Conservation (phyloP, 2,888 invertebrate genomes). For the Yponomeuta malinellus region DNA sequence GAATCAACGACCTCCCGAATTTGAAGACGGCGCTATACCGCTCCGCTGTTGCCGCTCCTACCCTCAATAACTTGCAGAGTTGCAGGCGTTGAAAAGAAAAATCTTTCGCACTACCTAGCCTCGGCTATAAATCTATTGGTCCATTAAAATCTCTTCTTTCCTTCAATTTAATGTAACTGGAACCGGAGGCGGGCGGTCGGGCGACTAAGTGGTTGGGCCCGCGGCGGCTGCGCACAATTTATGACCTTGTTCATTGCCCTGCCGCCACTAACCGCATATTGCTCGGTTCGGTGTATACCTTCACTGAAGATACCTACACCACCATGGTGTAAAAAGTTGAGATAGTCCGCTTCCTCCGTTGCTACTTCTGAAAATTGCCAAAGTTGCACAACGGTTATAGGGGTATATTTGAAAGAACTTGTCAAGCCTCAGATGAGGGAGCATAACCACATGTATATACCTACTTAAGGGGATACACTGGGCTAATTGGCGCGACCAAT, state of each 20-base stretch:
- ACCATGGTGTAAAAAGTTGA: background rate
- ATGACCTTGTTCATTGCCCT: constrained; percentile 1
- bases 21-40: too few relatives aligned
- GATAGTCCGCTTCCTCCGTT: background rate
- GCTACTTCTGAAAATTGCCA: too few relatives aligned
- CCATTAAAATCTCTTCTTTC: constrained; percentile 3
- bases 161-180: background rate
- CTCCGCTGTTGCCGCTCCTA: too few relatives aligned
- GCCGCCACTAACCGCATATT: background rate
- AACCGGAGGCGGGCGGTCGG: background rate
- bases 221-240: background rate
- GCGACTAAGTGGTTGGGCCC: background rate
- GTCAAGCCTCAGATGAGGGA: too few relatives aligned
- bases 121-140: background rate
- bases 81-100: too few relatives aligned
- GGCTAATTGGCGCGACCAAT: too few relatives aligned
- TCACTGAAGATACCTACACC: background rate
- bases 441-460: too few relatives aligned
- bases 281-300: background rate
- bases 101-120: background rate
- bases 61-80: too few relatives aligned
- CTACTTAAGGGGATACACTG: too few relatives aligned
- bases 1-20: too few relatives aligned
- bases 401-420: too few relatives aligned
- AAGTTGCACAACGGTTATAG: too few relatives aligned